Conservation (phyloP, 1,140 invertebrate genomes). For the Ips nitidus region DNA sequence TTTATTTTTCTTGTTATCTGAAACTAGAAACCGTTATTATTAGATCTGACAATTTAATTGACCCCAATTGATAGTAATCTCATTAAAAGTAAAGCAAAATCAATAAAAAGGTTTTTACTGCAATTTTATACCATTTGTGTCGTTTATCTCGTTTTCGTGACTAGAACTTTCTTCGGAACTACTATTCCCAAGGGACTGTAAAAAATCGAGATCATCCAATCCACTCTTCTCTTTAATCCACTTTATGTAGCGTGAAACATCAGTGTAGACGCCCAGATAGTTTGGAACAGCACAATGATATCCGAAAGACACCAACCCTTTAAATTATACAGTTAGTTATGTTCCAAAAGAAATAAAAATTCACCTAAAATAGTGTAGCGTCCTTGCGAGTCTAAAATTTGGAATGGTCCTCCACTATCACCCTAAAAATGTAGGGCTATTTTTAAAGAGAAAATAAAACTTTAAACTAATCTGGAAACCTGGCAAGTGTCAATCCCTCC, state of each 20-base stretch:
- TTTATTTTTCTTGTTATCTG: no score
- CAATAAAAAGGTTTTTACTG: no score
- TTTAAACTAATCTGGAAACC: constrained; percentile 26
- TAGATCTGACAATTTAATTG: no score
- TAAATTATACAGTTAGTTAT: constrained; percentile 14
- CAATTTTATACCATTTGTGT: no score
- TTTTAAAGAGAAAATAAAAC: neutral
- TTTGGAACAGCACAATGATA: constrained; percentile 58
- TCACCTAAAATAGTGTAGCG: constrained; percentile 43
- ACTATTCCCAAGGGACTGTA: neutral
- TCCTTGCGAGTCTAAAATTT: constrained; percentile 37
- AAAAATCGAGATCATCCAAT: neutral
- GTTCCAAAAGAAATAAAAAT: neutral
- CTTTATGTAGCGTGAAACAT: constrained; percentile 65
- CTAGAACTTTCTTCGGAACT: neutral
- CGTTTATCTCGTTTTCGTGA: no score
- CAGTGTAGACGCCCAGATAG: constrained; percentile 66
- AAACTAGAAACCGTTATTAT: no score
- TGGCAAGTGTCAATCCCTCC: constrained; percentile 49
- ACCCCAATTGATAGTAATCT: no score
- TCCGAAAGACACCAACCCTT: constrained; percentile 69
- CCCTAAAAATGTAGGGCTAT: constrained; percentile 38
- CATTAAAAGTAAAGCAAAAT: no score
- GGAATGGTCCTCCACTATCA: constrained; percentile 48
- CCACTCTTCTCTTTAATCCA: constrained; percentile 62